Conservation (phyloP, 2,797 vertebrate species). For the Pelobates cultripes region DNA sequence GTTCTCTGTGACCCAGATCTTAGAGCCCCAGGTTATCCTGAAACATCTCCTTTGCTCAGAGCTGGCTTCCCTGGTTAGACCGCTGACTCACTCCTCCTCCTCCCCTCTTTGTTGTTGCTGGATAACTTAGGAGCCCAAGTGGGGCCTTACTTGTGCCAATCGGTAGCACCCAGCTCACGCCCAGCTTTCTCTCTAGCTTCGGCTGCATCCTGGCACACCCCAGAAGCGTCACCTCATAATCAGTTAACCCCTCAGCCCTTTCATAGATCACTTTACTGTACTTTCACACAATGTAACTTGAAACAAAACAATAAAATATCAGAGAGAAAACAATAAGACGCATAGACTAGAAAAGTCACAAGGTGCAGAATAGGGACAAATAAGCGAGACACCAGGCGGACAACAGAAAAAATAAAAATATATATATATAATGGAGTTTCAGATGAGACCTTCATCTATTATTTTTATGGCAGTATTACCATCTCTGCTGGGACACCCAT, state of each 20-base stretch:
- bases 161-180: conserved; percentile 52
- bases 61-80: background rate
- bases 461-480: too few relatives aligned
- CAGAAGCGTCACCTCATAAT: conserved; percentile 8
- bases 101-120: conserved; percentile 28
- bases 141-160: conserved; percentile 29
- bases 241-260: conserved; percentile 12
- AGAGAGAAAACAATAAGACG: background rate
- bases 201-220: conserved; percentile 40
- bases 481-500: too few relatives aligned
- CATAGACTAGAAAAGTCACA: background rate
- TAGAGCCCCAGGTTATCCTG: conserved; percentile 21
- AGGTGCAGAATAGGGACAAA: background rate
- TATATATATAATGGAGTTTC: too few relatives aligned
- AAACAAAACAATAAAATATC: background rate
- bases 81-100: conserved; percentile 30
- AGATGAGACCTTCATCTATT: too few relatives aligned
- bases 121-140: background rate
- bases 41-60: conserved; percentile 15
- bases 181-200: conserved; percentile 31
- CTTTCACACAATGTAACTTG: background rate
- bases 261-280: background rate
- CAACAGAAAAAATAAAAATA: too few relatives aligned
- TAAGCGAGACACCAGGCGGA: too few relatives aligned
- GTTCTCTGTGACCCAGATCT: conserved; percentile 39